These are phyloP conservation scores for Mesorhabditis sp. DNA, from an alignment of 2,888 invertebrate species.

Conservation along the genomic window DNA sequence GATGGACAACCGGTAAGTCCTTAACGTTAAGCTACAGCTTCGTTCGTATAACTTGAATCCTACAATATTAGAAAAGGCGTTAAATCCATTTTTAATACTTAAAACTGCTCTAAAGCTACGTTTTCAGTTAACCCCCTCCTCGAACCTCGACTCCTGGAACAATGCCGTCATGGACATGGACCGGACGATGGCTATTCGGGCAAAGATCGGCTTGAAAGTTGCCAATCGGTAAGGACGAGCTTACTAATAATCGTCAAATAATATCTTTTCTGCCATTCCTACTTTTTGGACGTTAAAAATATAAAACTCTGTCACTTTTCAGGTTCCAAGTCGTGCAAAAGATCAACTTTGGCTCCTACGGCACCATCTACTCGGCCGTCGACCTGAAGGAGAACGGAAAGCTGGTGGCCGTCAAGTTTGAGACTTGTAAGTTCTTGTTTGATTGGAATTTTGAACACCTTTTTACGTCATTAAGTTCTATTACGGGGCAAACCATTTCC, in stretches of 20 bases:
- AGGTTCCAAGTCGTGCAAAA: constrained; percentile 35
- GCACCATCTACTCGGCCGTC: constrained; percentile 35
- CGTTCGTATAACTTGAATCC: background rate
- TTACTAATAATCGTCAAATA: background rate
- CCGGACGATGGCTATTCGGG: constrained; percentile 30
- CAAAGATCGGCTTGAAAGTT: constrained; percentile 36
- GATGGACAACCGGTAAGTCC: background rate
- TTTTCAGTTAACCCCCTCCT: background rate
- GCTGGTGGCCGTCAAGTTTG: constrained; percentile 47
- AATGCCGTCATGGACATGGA: constrained; percentile 27
- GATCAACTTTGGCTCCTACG: constrained; percentile 39
- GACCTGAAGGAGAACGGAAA: constrained; percentile 20
- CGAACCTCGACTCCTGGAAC: constrained; percentile 22
- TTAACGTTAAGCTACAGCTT: background rate
- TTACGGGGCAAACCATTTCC: background rate
- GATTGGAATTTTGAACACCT: background rate
- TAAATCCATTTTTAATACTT: too few species aligned
- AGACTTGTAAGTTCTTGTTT: constrained; percentile 19
- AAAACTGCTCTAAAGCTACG: too few species aligned
- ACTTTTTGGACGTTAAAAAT: background rate
- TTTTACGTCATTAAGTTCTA: background rate
- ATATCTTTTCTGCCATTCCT: background rate
- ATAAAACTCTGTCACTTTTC: background rate
- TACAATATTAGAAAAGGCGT: too few species aligned
- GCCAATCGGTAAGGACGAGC: constrained; percentile 22